Percentiles rank a stretch among this genome's conserved stretches.
phyloP scores from a whole-genome alignment of 2,797 vertebrate species.

The Periophthalmus magnuspinnatus region DNA sequence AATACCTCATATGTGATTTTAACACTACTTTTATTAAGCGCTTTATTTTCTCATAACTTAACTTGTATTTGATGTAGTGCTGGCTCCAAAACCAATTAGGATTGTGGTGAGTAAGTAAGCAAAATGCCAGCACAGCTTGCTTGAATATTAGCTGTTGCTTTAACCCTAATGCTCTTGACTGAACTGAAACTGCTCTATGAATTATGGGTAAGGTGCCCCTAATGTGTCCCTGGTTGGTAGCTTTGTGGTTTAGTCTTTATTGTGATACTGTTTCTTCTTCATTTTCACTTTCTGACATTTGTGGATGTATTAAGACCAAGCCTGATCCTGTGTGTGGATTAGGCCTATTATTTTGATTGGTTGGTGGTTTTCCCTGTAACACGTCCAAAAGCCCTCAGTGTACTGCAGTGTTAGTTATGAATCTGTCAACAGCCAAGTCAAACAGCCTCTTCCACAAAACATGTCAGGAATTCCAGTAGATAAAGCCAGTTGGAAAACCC shows the following conservation, averaged over 20 bases:
- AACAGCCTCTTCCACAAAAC: slow-evolving; percentile 66
- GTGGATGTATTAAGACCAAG: slow-evolving; percentile 42
- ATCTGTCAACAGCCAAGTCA: slow-evolving; percentile 65
- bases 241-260: slow-evolving; percentile 38
- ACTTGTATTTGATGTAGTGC: slow-evolving; percentile 27
- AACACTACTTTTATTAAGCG: slow-evolving; percentile 48
- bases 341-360: slow-evolving; percentile 54
- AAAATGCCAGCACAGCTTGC: slow-evolving; percentile 37
- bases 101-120: slow-evolving; percentile 43
- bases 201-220: slow-evolving; percentile 43
- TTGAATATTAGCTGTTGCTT: slow-evolving; percentile 42
- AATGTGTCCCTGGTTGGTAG: slow-evolving; percentile 32
- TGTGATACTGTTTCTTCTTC: slow-evolving; percentile 29
- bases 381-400: slow-evolving; percentile 48
- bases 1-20: slow-evolving; percentile 34
- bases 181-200: slow-evolving; percentile 41
- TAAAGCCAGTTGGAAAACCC: slow-evolving; percentile 46
- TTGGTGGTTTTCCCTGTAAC: slow-evolving; percentile 44
- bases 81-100: slow-evolving; percentile 54
- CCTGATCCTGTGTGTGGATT: slow-evolving; percentile 41
- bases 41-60: slow-evolving; percentile 45
- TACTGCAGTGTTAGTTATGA: slow-evolving; percentile 66
- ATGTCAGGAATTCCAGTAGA: slow-evolving; percentile 60
- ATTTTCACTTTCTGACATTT: slow-evolving; percentile 46
- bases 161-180: slow-evolving; percentile 54